Evolutionary conservation across 1,140 invertebrate genomes (phyloP), one percentile per base, ranked within the genome.

Genomic region (Amphibalanus amphitrite): DNA sequence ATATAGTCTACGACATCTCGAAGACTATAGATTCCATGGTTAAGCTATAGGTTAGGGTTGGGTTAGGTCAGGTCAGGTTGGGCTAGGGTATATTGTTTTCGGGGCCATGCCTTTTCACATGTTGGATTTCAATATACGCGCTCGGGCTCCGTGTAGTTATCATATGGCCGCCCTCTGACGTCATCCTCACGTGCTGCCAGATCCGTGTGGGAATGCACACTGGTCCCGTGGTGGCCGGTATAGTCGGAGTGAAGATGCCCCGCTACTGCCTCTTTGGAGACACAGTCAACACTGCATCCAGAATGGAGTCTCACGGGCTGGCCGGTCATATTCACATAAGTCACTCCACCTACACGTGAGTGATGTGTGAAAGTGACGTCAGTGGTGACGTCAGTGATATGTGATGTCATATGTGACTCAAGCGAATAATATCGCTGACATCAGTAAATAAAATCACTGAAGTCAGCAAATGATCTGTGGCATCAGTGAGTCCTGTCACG

Each of bases 301-400:
- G 83, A 69, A 86, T 86, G 83, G 83, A 65, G 79, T 92, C 91
- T 23, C 92, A 90, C 0, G 90, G 90, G 71, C 86, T 89, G 78
- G 87, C 91, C 0, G 93, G 95, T 88, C 91, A 91, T 80, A 92
- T 97, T 75, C 93, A 97, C 77, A 92, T 97, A 75, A 95, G 92
- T 0, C 86, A 95, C 77, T 88, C 88, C 0, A 95, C 92, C 0
- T 87, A 85, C 76, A 84, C 89, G 64, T 65, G 0, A 96, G 94
- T 78, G 84, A 84, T 74, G 86, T 93, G 3, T 84, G 84, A 15
- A 90, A 93, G 78, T 83, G 92, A 28, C 47, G 25, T 59, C 13
- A 59, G 25, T 15, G 47, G 85, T 74, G 89, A 89, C 1, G 92
- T 88, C 76, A 82, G 87, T 15, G 4, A 25, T 8, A 38, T 17